A percentile compares a stretch with the other conserved stretches of the same genome.
Evolutionary conservation across 2,113 vertebrate genomes (phyloP).

Genomic region (Paramisgurnus dabryanus): DNA sequence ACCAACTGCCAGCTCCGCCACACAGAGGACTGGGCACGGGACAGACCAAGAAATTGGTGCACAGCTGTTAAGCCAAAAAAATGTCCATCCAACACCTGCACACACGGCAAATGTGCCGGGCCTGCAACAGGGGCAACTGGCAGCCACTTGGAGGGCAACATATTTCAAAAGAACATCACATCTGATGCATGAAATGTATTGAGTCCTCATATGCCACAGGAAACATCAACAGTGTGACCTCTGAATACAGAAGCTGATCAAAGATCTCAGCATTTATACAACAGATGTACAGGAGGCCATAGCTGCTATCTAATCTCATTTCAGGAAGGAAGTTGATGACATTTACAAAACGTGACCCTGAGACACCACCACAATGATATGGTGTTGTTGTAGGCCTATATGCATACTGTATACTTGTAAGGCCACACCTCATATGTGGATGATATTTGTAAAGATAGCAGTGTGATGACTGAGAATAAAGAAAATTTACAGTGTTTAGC

Average conservation of each 20-base stretch:
- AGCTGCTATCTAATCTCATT: conserved; percentile 34
- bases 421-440: no score
- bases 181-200: not conserved
- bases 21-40: conserved; percentile 6
- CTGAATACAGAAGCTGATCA: not conserved
- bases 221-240: not conserved
- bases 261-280: conserved; percentile 1
- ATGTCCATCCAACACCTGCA: conserved; percentile 44
- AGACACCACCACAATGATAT: conserved; percentile 28
- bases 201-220: not conserved
- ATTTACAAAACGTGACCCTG: conserved; percentile 50
- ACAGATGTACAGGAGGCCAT: not conserved
- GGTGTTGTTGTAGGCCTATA: conserved; percentile 14
- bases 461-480: not conserved
- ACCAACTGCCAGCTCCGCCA: conserved; percentile 46
- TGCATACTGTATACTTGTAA: not conserved
- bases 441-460: no score
- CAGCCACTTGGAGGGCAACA: not conserved
- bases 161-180: not conserved
- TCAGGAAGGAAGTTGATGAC: conserved; percentile 63
- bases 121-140: not conserved
- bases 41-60: not conserved
- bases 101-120: not conserved
- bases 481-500: not conserved
- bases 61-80: conserved; percentile 45